These are phyloP conservation scores for Drosophila nigricruria DNA, from an alignment of 2,888 invertebrate genomes.

Conservation along the genomic window DNA sequence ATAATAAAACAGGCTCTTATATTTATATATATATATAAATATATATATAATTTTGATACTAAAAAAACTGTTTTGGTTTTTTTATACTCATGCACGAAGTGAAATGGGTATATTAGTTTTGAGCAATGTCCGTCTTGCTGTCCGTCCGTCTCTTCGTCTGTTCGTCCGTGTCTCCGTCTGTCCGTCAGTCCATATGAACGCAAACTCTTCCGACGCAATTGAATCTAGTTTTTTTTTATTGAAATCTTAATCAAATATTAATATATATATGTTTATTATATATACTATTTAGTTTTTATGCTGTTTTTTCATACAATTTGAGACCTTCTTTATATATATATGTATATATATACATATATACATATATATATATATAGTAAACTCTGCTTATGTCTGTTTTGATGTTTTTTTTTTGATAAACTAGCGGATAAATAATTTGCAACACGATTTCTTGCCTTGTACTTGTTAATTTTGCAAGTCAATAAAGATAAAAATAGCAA, in stretches of 20 bases:
- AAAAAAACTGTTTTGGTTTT: not conserved
- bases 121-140: too few species aligned
- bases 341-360: not conserved
- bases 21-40: not conserved
- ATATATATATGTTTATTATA: not conserved
- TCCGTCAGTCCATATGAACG: too few species aligned
- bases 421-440: conserved; percentile 34
- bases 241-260: not conserved
- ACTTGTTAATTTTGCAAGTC: conserved; percentile 52
- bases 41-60: not conserved
- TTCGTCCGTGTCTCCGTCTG: too few species aligned
- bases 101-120: too few species aligned
- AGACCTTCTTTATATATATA: not conserved
- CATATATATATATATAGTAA: not conserved
- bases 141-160: too few species aligned
- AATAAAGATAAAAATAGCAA: conserved; percentile 55
- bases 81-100: too few species aligned
- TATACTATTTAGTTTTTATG: not conserved
- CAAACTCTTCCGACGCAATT: too few species aligned
- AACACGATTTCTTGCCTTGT: conserved; percentile 42
- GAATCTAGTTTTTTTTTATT: not conserved
- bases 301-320: conserved; percentile 8
- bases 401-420: conserved; percentile 15
- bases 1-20: not conserved
- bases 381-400: not conserved